Conservation (phyloP, 2,888 invertebrate genomes). For the Geophilus truncorum region DNA sequence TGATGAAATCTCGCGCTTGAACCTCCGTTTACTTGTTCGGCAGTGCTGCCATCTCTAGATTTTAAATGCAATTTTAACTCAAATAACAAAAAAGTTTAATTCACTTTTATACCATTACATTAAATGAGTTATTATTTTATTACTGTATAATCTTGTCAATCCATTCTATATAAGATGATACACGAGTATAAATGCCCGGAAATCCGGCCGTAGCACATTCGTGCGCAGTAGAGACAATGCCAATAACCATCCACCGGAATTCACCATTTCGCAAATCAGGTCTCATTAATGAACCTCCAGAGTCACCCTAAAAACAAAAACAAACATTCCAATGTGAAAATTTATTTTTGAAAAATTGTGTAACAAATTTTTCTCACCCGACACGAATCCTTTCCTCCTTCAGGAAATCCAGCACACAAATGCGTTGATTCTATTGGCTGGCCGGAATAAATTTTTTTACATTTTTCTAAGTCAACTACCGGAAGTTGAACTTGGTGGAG, state of each 20-base stretch:
- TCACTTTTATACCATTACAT: neutral
- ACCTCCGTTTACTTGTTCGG: neutral
- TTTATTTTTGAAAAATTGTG: neutral
- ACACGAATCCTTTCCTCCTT: constrained; percentile 27
- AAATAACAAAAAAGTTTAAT: neutral
- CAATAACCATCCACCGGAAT: neutral
- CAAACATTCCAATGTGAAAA: neutral
- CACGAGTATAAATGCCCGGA: constrained; percentile 35
- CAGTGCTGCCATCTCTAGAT: neutral
- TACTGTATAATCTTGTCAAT: neutral
- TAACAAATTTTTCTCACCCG: neutral
- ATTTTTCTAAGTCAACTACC: neutral
- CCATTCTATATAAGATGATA: constrained; percentile 35
- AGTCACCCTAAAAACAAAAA: constrained; percentile 17
- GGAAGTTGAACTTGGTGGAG: constrained; percentile 8
- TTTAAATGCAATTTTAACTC: neutral
- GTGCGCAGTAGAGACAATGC: neutral
- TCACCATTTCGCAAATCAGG: neutral
- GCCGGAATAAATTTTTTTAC: neutral
- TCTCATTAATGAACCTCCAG: constrained; percentile 29
- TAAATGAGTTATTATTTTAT: neutral
- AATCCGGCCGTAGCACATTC: constrained; percentile 32
- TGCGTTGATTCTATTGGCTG: constrained; percentile 8
- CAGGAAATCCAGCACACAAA: neutral
- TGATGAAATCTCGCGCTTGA: neutral